These are phyloP conservation scores for Gerris lacustris DNA, from an alignment of 2,888 invertebrate genomes.

Conservation along the genomic window DNA sequence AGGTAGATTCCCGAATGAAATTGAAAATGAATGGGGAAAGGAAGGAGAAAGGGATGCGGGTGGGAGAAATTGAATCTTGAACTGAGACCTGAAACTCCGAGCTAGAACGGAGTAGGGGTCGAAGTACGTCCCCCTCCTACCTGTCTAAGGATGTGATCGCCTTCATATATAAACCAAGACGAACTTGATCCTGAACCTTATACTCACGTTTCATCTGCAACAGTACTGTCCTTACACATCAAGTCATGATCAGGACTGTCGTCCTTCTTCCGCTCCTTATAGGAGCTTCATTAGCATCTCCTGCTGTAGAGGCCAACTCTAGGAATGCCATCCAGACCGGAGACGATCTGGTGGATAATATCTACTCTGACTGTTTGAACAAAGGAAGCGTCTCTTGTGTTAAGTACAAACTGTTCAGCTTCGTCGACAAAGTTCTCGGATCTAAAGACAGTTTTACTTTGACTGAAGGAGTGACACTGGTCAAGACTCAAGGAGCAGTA, in stretches of 20 bases:
- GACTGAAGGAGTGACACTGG: constrained; percentile 71
- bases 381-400: constrained; percentile 76
- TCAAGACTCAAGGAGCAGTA: constrained; percentile 47
- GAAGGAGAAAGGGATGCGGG: too few relatives aligned
- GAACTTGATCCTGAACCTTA: not conserved
- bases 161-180: not conserved
- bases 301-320: constrained; percentile 29
- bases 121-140: too few relatives aligned
- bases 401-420: constrained; percentile 75
- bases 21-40: too few relatives aligned
- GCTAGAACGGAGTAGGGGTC: too few relatives aligned
- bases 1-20: too few relatives aligned
- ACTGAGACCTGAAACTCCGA: too few relatives aligned
- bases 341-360: constrained; percentile 65
- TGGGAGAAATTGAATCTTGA: too few relatives aligned
- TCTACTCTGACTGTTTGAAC: constrained; percentile 62
- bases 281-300: constrained; percentile 17
- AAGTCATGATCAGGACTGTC: not conserved
- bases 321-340: constrained; percentile 53
- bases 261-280: constrained; percentile 15
- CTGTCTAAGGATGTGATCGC: not conserved
- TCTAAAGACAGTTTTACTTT: constrained; percentile 67
- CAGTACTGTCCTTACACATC: not conserved
- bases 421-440: constrained; percentile 67
- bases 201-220: not conserved